Base-by-base conservation (phyloP, 2,888 invertebrate genomes). In the Drosophila setosimentum region DNA sequence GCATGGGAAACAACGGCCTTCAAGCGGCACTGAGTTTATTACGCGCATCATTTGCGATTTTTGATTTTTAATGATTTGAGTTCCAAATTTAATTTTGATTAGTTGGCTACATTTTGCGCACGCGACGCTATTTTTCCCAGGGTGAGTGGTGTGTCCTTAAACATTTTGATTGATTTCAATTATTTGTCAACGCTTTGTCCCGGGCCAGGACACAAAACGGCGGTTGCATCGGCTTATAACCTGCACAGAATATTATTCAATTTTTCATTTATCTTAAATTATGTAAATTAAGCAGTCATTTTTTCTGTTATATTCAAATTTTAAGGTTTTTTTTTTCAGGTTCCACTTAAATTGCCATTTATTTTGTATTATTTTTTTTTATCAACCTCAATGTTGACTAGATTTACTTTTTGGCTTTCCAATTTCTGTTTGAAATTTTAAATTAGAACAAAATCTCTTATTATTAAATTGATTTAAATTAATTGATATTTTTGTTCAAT, bases 21-120 rank as follows among this genome's bases (percentile, higher is more conserved):
- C n/a, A 35, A 54, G 37, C 53, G 45, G 29, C 45, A 62, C 45
- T 68, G 68, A 82, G 86, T 91, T 85, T 80, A 91, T 91, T 91
- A 91, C 73, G 80, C 91, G 91, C 90, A 89, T 91, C 91, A 91
- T 91, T 91, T 91, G 90, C 83, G 87, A 91, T 86, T 91, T 92
- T 91, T 83, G 90, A 91, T 91, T 91, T 89, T 89, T 78, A 90
- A 91, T 84, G 87, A 88, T 82, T 83, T 76, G 24, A 53, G 35
- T 33, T 29, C 45, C 68, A 91, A 91, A 91, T 91, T 91, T 78
- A 91, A 91, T 91, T 91, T 91, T 91, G 90, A 91, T 91, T 91
- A 83, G 89, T 85, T 83, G 68, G 45, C 58, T 67, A 68, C 69
- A 68, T 77, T 73, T 62, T 65, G 61, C 16, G 42, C 76, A 76